Evolutionary conservation across 2,888 invertebrate species (phyloP).

Genomic region (Caenorhabditis drosophilae): DNA sequence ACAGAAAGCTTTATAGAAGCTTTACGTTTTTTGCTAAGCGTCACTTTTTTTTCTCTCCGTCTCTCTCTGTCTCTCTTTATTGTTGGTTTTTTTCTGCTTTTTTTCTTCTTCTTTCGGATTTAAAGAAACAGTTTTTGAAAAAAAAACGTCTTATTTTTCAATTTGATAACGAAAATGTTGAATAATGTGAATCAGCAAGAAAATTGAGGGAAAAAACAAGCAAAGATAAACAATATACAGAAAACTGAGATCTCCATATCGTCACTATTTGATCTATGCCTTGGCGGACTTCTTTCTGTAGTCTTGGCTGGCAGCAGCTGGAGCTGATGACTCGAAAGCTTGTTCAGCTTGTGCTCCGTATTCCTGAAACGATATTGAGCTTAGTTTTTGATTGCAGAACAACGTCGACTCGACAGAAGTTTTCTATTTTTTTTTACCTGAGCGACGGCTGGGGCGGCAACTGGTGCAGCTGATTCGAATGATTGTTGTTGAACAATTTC

Average conservation of each 20-base stretch:
- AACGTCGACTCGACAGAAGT: background rate
- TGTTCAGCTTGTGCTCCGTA: slow-evolving; percentile 8
- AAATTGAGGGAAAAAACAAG: background rate
- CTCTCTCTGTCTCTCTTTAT: too few relatives aligned
- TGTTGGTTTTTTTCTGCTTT: too few relatives aligned
- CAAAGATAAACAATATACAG: slow-evolving; percentile 29
- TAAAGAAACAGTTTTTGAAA: too few relatives aligned
- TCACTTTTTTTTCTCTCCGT: too few relatives aligned
- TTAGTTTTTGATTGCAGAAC: background rate
- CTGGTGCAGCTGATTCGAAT: slow-evolving; percentile 3
- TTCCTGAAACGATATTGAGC: background rate
- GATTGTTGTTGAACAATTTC: slow-evolving; percentile 5
- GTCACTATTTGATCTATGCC: slow-evolving; percentile 17
- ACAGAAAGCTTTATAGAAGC: too few relatives aligned
- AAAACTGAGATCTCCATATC: slow-evolving; percentile 9
- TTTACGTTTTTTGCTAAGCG: too few relatives aligned
- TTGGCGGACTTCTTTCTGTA: slow-evolving; percentile 33
- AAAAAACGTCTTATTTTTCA: too few relatives aligned
- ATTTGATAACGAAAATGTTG: too few relatives aligned
- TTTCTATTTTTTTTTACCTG: background rate
- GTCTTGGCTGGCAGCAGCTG: slow-evolving; percentile 9
- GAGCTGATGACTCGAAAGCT: slow-evolving; percentile 10
- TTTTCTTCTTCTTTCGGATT: too few relatives aligned
- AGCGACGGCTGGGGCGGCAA: slow-evolving; percentile 8
- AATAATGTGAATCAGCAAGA: too few relatives aligned